Evolutionary conservation across 2,888 invertebrate species (phyloP), one percentile per base, ranked within the genome.

Genomic region (Geotrupes spiniger): DNA sequence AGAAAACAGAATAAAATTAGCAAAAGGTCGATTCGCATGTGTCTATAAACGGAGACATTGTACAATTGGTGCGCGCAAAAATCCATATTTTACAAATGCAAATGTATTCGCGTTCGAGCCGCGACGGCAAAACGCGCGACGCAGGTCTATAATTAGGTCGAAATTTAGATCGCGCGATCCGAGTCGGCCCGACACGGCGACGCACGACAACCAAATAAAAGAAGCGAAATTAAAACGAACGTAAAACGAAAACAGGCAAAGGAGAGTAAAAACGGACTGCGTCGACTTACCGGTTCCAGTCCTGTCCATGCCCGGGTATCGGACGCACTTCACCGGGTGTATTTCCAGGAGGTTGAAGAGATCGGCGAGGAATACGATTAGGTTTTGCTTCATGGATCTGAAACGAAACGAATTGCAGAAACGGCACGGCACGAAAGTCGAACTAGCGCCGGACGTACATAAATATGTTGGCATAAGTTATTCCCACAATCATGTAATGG

Each of bases 321-420:
- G 85, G 54, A 92, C 92, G 66, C 89, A 89, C 71, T 89, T 88
- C 29, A 88, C 89, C 12, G 93, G 92, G 74, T 93, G 90, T 56
- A 96, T 90, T 78, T 96, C 96, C 70, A 95, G 80, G 64, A 91
- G 81, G 74, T 92, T 92, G 76, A 95, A 96, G 65, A 97, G 81
- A 74, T 97, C 96, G 49, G 95, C 92, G 61, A 96, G 78, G 77
- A 96, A 87, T 48, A 91, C 91, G 63, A 93, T 81, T 70, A 96
- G 77, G 76, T 95, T 95, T 69, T 89, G 87, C 71, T 88, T 87
- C 89, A 94, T 90, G 57, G 92, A 88, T 65, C 91, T 92, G 77
- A 29, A 81, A 78, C 60, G 49, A 51, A 52, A n/a, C n/a, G n/a
- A n/a, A n/a, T n/a, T n/a, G n/a, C n/a, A n/a, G 51, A 53, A 42